Evolutionary conservation across 2,888 invertebrate species (phyloP).

Genomic region (Oligia strigilis): DNA sequence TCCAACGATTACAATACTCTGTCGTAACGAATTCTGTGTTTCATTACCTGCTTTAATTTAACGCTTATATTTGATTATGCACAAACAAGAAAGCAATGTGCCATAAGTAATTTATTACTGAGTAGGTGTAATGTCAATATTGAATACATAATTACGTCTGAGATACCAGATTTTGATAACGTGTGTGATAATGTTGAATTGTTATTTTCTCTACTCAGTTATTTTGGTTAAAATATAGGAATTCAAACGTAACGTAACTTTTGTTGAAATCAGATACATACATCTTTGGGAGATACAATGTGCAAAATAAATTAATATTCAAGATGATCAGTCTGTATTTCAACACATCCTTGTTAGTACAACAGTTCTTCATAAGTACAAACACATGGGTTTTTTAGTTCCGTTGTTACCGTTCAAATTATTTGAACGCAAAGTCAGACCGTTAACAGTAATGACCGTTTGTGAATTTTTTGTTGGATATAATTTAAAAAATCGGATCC

Average conservation of each 20-base stretch:
- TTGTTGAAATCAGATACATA: slow-evolving; percentile 17
- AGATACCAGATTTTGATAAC: slow-evolving; percentile 51
- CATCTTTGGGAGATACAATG: slow-evolving; percentile 2
- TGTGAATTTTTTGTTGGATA: slow-evolving; percentile 4
- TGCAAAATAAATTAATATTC: slow-evolving; percentile 8
- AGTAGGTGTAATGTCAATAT: slow-evolving; percentile 56
- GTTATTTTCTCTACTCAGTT: slow-evolving; percentile 19
- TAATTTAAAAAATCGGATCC: slow-evolving; percentile 9
- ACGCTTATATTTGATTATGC: slow-evolving; percentile 50
- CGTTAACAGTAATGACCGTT: slow-evolving; percentile 25
- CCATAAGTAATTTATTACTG: slow-evolving; percentile 53
- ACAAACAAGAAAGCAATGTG: slow-evolving; percentile 56
- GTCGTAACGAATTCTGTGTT: slow-evolving; percentile 48
- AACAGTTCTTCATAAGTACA: slow-evolving; percentile 21
- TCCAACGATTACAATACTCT: slow-evolving; percentile 53
- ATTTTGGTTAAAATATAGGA: slow-evolving; percentile 9
- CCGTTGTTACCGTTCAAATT: slow-evolving; percentile 17
- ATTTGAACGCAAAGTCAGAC: slow-evolving; percentile 10
- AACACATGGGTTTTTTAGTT: slow-evolving; percentile 29
- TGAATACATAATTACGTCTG: slow-evolving; percentile 47
- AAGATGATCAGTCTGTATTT: slow-evolving; percentile 32
- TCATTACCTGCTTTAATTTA: slow-evolving; percentile 53
- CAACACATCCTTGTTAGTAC: slow-evolving; percentile 2
- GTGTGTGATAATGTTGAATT: slow-evolving; percentile 44
- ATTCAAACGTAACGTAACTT: not conserved